phyloP scores from a whole-genome alignment of 1,140 invertebrate species.

The Archivesica marissinica region DNA sequence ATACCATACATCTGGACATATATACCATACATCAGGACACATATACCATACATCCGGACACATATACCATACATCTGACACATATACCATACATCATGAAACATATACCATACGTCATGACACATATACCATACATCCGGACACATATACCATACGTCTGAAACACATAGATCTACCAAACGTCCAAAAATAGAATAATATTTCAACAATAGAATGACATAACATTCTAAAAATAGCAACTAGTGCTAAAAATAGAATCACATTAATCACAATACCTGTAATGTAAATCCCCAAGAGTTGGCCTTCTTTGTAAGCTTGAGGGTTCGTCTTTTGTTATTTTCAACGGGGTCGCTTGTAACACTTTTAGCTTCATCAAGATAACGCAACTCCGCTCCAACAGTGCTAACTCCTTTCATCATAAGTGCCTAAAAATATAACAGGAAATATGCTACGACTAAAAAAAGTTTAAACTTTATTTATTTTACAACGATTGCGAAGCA shows the following conservation, averaged over 20 bases:
- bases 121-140: too few relatives aligned
- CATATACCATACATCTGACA: too few relatives aligned
- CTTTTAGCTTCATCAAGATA: slow-evolving; percentile 92
- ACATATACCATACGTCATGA: too few relatives aligned
- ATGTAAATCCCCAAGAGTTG: slow-evolving; percentile 96
- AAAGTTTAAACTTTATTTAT: too few relatives aligned
- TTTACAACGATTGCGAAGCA: too few relatives aligned
- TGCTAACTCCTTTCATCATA: slow-evolving; percentile 39
- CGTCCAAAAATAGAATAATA: not conserved
- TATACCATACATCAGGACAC: too few relatives aligned
- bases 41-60: too few relatives aligned
- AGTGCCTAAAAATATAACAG: slow-evolving; percentile 5
- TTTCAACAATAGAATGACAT: not conserved
- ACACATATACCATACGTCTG: too few relatives aligned
- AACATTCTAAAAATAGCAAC: not conserved
- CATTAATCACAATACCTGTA: slow-evolving; percentile 86
- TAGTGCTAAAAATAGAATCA: not conserved
- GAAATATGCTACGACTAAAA: not conserved
- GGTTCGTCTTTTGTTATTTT: slow-evolving; percentile 93
- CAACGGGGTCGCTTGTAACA: slow-evolving; percentile 90
- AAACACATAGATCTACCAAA: too few relatives aligned
- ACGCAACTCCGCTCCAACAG: slow-evolving; percentile 86
- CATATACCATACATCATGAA: too few relatives aligned
- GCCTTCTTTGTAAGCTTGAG: slow-evolving; percentile 91
- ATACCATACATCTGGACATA: too few relatives aligned